Percentiles rank a stretch among this genome's conserved stretches.
Evolutionary conservation across 2,797 vertebrate genomes (phyloP).

Genomic region (Microcaecilia unicolor): DNA sequence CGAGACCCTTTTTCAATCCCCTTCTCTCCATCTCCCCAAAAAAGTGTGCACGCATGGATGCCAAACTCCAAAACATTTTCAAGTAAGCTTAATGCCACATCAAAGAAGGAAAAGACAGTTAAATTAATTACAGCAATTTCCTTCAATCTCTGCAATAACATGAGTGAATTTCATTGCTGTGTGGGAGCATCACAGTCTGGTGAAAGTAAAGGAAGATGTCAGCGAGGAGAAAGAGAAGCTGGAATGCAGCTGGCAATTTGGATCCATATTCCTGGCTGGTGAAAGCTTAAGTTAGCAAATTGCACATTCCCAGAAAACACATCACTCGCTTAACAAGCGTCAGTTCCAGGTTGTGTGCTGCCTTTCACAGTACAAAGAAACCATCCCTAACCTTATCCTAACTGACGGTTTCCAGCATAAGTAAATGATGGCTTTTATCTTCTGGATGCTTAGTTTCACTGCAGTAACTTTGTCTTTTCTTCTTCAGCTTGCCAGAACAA

Average conservation of each 20-base stretch:
- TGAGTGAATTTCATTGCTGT: conserved; percentile 29
- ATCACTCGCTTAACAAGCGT: conserved; percentile 1
- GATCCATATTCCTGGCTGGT: conserved; percentile 26
- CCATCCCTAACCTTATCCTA: too few species aligned
- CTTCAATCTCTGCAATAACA: conserved; percentile 35
- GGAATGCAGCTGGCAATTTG: conserved; percentile 28
- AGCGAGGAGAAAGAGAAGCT: conserved; percentile 20
- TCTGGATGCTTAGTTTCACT: too few species aligned
- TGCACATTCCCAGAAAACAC: conserved; percentile 17
- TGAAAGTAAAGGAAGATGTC: conserved; percentile 33
- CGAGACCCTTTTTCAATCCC: too few species aligned
- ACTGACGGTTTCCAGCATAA: too few species aligned
- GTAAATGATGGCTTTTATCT: too few species aligned
- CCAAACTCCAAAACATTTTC: conserved; percentile 23
- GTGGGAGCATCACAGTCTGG: conserved; percentile 39
- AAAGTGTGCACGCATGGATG: conserved; percentile 25
- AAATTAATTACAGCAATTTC: conserved; percentile 54
- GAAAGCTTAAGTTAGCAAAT: conserved; percentile 21
- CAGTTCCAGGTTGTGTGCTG: not conserved
- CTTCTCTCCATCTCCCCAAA: conserved; percentile 17
- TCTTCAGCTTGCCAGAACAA: too few species aligned
- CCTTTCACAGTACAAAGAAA: too few species aligned
- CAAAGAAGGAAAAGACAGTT: conserved; percentile 38
- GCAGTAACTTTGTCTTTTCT: too few species aligned
- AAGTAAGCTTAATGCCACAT: conserved; percentile 34